Percentiles rank a stretch among this genome's conserved stretches.
Evolutionary conservation across 2,797 vertebrate species (phyloP).

Genomic region (Pseudochirops corinnae): DNA sequence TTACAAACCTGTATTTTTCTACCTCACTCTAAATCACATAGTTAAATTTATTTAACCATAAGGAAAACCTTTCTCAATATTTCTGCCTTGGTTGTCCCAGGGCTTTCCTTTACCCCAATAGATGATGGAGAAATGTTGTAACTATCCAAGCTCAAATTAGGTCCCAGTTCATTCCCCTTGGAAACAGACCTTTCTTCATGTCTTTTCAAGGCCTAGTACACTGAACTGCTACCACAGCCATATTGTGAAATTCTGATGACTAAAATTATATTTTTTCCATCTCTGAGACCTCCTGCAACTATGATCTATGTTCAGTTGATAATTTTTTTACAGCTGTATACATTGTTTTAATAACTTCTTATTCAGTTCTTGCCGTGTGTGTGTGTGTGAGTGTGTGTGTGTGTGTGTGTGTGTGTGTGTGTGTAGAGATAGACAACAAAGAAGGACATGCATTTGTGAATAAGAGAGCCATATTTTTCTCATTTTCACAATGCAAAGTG

Average conservation of each 20-base stretch:
- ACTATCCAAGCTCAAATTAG: neutral
- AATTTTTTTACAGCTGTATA: slow-evolving; percentile 30
- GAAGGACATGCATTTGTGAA: slow-evolving; percentile 11
- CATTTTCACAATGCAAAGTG: neutral
- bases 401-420: too few relatives aligned
- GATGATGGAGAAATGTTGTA: neutral
- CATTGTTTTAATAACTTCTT: slow-evolving; percentile 43
- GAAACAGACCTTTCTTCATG: neutral
- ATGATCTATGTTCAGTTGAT: neutral
- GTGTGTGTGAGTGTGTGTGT: too few relatives aligned
- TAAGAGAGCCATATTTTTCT: slow-evolving; percentile 1
- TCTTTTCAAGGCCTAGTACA: slow-evolving; percentile 41
- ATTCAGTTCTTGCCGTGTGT: too few relatives aligned
- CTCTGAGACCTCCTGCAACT: slow-evolving; percentile 32
- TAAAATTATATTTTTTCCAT: slow-evolving; percentile 38
- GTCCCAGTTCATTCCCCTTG: neutral
- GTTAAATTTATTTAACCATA: neutral
- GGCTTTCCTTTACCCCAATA: slow-evolving; percentile 27
- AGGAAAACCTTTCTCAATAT: neutral
- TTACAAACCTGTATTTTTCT: slow-evolving; percentile 24
- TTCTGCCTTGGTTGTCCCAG: slow-evolving; percentile 11
- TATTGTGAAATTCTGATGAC: slow-evolving; percentile 18
- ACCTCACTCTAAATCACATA: neutral
- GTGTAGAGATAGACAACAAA: neutral
- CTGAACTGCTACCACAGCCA: slow-evolving; percentile 24